A percentile compares a stretch with the other conserved stretches of the same genome.
Evolutionary conservation across 2,113 vertebrate genomes (phyloP).

Genomic region (Chunga burmeisteri): DNA sequence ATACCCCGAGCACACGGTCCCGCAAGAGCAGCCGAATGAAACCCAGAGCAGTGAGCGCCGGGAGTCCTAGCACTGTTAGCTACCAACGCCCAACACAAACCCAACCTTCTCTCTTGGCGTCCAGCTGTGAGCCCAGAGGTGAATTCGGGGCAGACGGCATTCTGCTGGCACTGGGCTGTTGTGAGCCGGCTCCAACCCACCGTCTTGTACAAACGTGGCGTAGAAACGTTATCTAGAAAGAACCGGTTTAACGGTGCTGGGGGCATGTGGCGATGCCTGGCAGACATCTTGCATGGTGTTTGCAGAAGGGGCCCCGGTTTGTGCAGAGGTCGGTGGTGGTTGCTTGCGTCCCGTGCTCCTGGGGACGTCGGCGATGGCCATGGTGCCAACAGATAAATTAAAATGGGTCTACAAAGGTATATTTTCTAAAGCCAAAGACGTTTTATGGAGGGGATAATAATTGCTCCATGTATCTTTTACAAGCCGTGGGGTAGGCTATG

Average conservation of each 20-base stretch:
- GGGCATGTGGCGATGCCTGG: background rate
- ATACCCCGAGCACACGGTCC: background rate
- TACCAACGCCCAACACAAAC: background rate
- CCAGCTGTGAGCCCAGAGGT: background rate
- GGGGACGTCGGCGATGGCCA: rapidly evolving
- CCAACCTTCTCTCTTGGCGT: background rate
- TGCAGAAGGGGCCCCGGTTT: no score
- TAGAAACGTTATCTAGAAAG: background rate
- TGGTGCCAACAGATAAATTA: rapidly evolving
- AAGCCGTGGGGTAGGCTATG: background rate
- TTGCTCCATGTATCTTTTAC: background rate
- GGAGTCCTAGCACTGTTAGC: background rate
- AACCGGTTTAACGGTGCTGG: background rate
- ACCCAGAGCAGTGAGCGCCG: background rate
- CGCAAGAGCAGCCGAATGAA: background rate
- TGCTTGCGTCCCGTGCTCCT: background rate
- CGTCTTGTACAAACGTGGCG: rapidly evolving
- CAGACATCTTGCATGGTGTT: background rate
- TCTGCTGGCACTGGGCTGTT: background rate
- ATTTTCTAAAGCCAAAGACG: background rate
- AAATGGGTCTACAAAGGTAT: background rate
- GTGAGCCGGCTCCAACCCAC: rapidly evolving
- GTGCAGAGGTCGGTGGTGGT: background rate
- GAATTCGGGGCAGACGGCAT: background rate
- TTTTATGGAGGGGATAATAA: background rate